A percentile compares a stretch with the other conserved stretches of the same genome.
These are phyloP conservation scores for Acanthosepion lycidas DNA, from an alignment of 2,888 invertebrate genomes.

Conservation along the genomic window DNA sequence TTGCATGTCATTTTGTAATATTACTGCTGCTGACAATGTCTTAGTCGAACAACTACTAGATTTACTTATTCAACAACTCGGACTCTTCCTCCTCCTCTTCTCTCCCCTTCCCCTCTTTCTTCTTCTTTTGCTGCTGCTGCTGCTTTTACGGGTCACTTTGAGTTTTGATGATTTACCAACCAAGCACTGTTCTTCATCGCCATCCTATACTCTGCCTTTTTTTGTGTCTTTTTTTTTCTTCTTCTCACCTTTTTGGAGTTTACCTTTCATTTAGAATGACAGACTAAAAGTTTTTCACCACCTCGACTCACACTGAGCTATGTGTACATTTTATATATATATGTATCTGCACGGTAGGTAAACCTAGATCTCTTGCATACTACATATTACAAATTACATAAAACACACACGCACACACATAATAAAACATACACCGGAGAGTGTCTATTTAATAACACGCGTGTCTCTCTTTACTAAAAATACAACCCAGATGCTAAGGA, in stretches of 20 bases:
- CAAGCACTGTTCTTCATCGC: not conserved
- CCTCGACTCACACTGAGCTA: not conserved
- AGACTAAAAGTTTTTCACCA: not conserved
- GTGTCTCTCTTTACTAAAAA: no score
- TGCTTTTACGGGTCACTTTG: constrained; percentile 6
- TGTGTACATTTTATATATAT: not conserved
- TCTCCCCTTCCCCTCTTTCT: not conserved
- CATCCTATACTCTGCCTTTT: not conserved
- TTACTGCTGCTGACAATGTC: not conserved
- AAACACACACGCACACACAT: no score
- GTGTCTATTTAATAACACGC: no score
- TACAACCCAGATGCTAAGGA: no score
- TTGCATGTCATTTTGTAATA: not conserved
- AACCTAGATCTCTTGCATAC: not conserved
- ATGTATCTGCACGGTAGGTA: not conserved
- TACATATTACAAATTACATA: not conserved
- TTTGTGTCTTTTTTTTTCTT: not conserved
- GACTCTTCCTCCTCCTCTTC: not conserved
- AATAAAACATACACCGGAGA: no score
- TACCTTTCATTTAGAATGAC: not conserved
- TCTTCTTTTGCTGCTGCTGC: not conserved
- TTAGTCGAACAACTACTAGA: no score
- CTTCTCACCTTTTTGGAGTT: not conserved
- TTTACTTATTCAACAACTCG: not conserved
- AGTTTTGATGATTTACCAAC: not conserved